Evolutionary conservation across 2,113 vertebrate species (phyloP).

Genomic region (Ceratotherium simum): DNA sequence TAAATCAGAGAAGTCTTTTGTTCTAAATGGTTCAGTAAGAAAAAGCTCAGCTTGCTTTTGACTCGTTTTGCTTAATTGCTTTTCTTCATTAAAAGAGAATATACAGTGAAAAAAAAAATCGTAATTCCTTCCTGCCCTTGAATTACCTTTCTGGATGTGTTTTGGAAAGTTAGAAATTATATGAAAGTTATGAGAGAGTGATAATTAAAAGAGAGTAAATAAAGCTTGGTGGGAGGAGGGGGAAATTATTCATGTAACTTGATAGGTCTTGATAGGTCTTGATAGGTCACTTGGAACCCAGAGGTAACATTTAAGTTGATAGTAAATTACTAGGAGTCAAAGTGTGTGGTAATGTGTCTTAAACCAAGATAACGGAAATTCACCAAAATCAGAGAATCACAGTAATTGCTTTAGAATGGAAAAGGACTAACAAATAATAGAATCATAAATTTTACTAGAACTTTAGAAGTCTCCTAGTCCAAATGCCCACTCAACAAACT

Average conservation of each 20-base stretch:
- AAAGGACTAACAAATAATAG: not conserved
- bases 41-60: constrained; percentile 56
- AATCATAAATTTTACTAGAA: not conserved
- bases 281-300: not conserved
- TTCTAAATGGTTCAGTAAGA: constrained; percentile 6
- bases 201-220: not conserved
- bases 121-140: not conserved
- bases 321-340: not conserved
- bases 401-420: not conserved
- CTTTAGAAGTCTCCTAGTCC: not conserved
- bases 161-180: constrained; percentile 25
- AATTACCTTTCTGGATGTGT: not conserved
- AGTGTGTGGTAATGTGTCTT: not conserved
- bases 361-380: not conserved
- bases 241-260: not conserved
- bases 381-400: not conserved
- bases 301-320: not conserved
- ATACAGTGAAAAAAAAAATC: not conserved
- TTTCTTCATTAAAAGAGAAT: constrained; percentile 52
- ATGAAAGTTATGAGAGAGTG: not conserved
- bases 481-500: not conserved
- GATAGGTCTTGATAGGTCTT: no score
- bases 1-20: constrained; percentile 55
- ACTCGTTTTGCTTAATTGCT: constrained; percentile 58
- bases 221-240: not conserved